These are phyloP conservation scores for Climacteris rufus DNA, from an alignment of 2,113 vertebrate species.

Conservation along the genomic window DNA sequence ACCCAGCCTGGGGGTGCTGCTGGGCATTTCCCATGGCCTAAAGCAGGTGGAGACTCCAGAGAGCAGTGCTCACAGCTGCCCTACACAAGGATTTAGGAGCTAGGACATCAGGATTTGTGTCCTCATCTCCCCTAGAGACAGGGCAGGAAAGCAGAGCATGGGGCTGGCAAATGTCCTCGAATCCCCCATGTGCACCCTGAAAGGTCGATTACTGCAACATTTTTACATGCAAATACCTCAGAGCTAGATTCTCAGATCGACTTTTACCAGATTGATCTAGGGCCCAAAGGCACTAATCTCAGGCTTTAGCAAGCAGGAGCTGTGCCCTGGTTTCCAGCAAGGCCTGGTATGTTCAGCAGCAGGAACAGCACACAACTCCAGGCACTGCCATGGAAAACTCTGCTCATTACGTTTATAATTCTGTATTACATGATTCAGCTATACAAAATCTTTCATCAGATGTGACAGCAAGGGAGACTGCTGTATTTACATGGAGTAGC, in stretches of 20 bases:
- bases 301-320: neutral
- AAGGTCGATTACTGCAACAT: neutral
- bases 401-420: neutral
- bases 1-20: neutral
- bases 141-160: neutral
- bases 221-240: neutral
- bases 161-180: fast-evolving
- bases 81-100: neutral
- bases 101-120: neutral
- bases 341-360: fast-evolving
- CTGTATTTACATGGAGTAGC: neutral
- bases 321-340: neutral
- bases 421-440: neutral
- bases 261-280: neutral
- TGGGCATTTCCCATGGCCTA: neutral
- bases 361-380: neutral
- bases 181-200: neutral
- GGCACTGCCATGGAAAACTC: neutral
- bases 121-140: neutral
- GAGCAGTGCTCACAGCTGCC: neutral
- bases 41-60: neutral
- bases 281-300: neutral
- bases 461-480: neutral
- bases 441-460: neutral
- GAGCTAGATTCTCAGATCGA: neutral